Conservation (phyloP, 2,113 vertebrate species). For the Phrynocephalus versicolor region DNA sequence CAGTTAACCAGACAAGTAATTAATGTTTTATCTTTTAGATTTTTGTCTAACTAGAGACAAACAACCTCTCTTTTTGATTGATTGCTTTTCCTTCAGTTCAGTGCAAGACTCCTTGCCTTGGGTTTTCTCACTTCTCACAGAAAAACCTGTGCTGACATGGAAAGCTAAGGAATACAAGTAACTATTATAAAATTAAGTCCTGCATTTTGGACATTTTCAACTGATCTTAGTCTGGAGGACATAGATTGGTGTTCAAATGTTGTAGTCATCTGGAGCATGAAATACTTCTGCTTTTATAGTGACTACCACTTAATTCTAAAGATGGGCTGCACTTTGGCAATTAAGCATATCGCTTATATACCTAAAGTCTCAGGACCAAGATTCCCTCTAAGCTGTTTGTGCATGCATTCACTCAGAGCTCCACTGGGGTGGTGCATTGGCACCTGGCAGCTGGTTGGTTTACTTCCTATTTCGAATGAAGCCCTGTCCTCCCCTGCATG, state of each 20-base stretch:
- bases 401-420: too few relatives aligned
- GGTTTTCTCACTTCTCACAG: neutral
- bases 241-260: neutral
- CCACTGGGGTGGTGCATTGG: too few relatives aligned
- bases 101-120: too few relatives aligned
- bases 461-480: too few relatives aligned
- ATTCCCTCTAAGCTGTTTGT: too few relatives aligned
- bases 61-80: neutral
- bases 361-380: too few relatives aligned
- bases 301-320: too few relatives aligned
- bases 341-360: too few relatives aligned
- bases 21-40: conserved; percentile 5
- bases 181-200: neutral
- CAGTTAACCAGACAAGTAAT: conserved; percentile 14
- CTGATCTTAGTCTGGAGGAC: neutral
- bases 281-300: neutral
- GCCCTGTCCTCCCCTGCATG: too few relatives aligned
- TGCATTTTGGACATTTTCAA: neutral
- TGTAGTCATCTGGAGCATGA: neutral
- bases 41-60: neutral
- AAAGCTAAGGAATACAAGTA: neutral
- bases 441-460: too few relatives aligned
- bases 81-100: neutral
- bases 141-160: neutral
- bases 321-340: too few relatives aligned